Base-by-base conservation (phyloP, 2,113 vertebrate species). In the Lasiurus cinereus region DNA sequence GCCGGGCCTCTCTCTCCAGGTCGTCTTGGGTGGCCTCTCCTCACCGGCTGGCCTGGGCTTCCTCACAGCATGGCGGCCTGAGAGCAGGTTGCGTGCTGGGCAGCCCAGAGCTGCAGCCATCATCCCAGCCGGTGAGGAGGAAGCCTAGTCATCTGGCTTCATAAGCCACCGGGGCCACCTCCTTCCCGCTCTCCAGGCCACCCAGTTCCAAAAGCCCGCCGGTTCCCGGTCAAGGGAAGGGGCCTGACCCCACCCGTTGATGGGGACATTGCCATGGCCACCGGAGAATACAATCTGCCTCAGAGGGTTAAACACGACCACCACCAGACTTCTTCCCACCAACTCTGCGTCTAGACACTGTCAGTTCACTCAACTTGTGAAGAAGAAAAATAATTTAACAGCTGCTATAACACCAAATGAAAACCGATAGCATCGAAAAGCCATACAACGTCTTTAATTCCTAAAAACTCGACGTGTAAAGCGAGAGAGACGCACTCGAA, bases 401-500 rank as follows among this genome's bases (percentile, higher is more conserved):
- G 14, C 91, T 94, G 79, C 62, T 54, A 90, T 69, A 54, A 66
- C 76, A 69, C 4, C 90, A 83, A 69, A 94, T 94, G 79, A 50
- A 97, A 96, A 91, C 16, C 14, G 16, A 73, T 8, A 86, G 16
- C 54, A 88, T 93, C 52, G 88, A 69, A 12, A 90, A 85, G 18
- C 50, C 78, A 91, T 84, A 84, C 52, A 91, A 36, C 22, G 50
- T 56, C 72, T 92, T 90, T 92, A 86, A 79, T 36, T 54, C 62
- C 88, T 86, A 52, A 62, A 91, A 77, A 80, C 8, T 66, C 67
- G 18, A 56, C 27, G 43, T 59, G 64, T n/a, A 94, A 93, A 85
- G 80, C 43, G 90, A 92, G 83, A 90, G 36, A 82, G 54, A 93
- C 11, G 72, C 54, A 92, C 13, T 94, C 64, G 83, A 92, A 64